These are phyloP conservation scores for Camponotus pennsylvanicus DNA, from an alignment of 1,140 invertebrate genomes.

Conservation along the genomic window DNA sequence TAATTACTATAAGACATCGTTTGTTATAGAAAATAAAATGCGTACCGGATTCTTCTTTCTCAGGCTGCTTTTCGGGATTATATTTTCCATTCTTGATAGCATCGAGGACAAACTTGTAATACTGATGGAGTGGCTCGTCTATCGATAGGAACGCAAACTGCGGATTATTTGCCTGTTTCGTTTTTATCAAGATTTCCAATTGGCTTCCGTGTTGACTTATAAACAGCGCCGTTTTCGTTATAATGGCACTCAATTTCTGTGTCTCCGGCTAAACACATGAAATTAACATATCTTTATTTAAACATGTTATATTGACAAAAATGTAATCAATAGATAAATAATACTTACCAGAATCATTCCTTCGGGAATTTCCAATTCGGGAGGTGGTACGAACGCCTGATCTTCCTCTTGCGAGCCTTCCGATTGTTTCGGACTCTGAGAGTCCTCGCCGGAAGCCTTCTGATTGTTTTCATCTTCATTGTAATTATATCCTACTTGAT, in stretches of 20 bases:
- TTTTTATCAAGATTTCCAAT: constrained; percentile 99
- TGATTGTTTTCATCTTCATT: constrained; percentile 86
- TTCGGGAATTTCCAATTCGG: constrained; percentile 90
- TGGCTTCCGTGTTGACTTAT: constrained; percentile 97
- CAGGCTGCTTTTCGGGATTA: constrained; percentile 87
- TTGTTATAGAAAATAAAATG: constrained; percentile 78
- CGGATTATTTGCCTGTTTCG: constrained; percentile 97
- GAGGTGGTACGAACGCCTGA: constrained; percentile 90
- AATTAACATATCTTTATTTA: not conserved
- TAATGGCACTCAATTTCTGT: constrained; percentile 96
- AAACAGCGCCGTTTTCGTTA: constrained; percentile 98
- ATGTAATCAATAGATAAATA: constrained; percentile 43
- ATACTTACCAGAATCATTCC: constrained; percentile 91
- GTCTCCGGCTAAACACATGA: constrained; percentile 93
- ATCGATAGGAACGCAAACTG: constrained; percentile 98
- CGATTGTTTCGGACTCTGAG: constrained; percentile 81
- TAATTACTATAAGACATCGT: constrained; percentile 71
- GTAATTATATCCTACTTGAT: constrained; percentile 94
- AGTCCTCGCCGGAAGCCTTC: constrained; percentile 78
- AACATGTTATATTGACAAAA: not conserved
- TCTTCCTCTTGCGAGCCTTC: constrained; percentile 88
- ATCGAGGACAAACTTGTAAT: constrained; percentile 94
- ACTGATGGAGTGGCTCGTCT: constrained; percentile 94
- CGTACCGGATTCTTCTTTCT: constrained; percentile 87
- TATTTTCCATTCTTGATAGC: constrained; percentile 95